Percentiles rank a stretch among this genome's conserved stretches.
Evolutionary conservation across 1,140 invertebrate genomes (phyloP).

Genomic region (roundworm (Caenorhabditis elegans)): DNA sequence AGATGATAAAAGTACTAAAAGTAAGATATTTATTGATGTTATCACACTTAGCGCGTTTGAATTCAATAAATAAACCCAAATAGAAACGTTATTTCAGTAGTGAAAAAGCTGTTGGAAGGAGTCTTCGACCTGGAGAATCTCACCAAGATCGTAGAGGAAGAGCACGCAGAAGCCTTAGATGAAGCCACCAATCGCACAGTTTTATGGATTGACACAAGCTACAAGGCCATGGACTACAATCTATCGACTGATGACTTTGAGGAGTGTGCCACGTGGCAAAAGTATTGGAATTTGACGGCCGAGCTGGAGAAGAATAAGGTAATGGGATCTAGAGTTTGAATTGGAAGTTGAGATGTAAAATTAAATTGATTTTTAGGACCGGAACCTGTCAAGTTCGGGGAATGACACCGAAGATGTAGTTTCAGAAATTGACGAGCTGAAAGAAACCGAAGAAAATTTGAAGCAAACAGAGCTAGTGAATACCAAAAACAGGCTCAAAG

Average conservation of each 20-base stretch:
- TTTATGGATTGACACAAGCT: slow-evolving; percentile 60
- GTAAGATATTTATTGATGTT: no score
- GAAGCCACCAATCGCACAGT: slow-evolving; percentile 38
- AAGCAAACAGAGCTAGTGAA: slow-evolving; percentile 41
- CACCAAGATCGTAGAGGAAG: slow-evolving; percentile 37
- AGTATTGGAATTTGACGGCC: slow-evolving; percentile 53
- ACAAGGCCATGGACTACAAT: slow-evolving; percentile 57
- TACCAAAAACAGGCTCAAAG: slow-evolving; percentile 39
- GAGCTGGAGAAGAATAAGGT: slow-evolving; percentile 18
- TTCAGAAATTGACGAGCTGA: no score
- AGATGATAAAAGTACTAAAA: no score
- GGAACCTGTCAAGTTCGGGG: not conserved
- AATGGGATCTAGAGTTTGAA: not conserved
- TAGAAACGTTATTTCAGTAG: slow-evolving; percentile 39
- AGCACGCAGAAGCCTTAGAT: slow-evolving; percentile 27
- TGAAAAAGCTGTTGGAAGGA: slow-evolving; percentile 33
- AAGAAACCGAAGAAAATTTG: slow-evolving; percentile 34
- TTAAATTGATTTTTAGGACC: not conserved
- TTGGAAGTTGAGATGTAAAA: not conserved
- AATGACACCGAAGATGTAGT: slow-evolving; percentile 41
- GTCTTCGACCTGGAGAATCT: slow-evolving; percentile 26
- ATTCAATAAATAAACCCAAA: no score
- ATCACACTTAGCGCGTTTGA: no score
- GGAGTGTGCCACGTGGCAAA: slow-evolving; percentile 55
- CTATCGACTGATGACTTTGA: slow-evolving; percentile 53